Evolutionary conservation across 1,140 invertebrate genomes (phyloP).

Genomic region (Dolichoris vasculosae): DNA sequence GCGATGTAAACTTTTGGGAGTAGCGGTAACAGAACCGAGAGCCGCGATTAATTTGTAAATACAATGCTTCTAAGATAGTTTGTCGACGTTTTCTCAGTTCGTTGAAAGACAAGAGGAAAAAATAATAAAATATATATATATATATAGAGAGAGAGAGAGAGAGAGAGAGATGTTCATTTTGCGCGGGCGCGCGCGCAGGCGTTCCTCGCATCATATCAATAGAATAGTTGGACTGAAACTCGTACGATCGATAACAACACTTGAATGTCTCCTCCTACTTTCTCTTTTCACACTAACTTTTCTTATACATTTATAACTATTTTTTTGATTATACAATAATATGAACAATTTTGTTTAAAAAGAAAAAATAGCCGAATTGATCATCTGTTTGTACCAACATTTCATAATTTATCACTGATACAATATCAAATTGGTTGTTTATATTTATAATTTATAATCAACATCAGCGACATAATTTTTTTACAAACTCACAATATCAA

Average conservation of each 20-base stretch:
- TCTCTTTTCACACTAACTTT: neutral
- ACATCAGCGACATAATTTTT: too few species aligned
- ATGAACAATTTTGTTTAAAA: neutral
- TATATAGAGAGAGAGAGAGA: neutral
- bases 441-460: too few species aligned
- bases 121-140: too few species aligned
- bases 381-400: too few species aligned
- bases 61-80: neutral
- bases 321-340: neutral
- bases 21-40: neutral
- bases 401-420: too few species aligned
- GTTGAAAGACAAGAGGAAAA: neutral
- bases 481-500: too few species aligned
- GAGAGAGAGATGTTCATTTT: neutral
- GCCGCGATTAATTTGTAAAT: neutral
- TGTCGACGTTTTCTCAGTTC: neutral
- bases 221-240: slow-evolving; percentile 21
- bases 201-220: neutral
- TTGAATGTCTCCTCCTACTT: neutral
- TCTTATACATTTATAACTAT: neutral
- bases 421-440: too few species aligned
- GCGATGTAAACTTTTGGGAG: neutral
- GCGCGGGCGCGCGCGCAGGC: slow-evolving; percentile 29
- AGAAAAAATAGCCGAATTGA: too few species aligned
- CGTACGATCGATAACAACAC: slow-evolving; percentile 32